Evolutionary conservation across 1,140 invertebrate species (phyloP), one percentile per base, ranked within the genome.

Genomic region (Pseudoatta argentina): DNA sequence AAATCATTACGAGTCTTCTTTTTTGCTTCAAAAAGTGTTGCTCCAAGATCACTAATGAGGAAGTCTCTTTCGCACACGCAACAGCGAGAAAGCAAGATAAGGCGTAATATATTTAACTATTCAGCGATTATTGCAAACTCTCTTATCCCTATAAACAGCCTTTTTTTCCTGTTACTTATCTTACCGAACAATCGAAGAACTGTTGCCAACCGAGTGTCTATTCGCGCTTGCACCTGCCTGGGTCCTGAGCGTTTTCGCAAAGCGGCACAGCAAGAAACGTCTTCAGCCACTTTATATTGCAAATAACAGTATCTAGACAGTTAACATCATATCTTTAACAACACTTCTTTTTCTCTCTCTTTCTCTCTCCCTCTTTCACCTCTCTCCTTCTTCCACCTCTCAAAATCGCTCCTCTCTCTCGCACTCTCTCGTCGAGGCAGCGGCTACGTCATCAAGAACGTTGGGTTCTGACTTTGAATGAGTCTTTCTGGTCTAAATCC

Each of bases 141-240:
- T 59, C 55, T n/a, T 27, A 59, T 75, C 14, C 39, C 27, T 34
- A 44, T 24, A 55, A 2, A 7, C 44, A 51, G 21, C 8, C 21
- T 59, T 51, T 72, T 75, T 75, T 63, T 63, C 24, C 81, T 24
- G 59, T 16, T 64, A 10, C 44, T 44, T 78, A 71, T 85, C 75
- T 55, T 27, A 5, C 16, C 7, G 44, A 78, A 85, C 48, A 76
- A 66, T 85, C 82, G 21, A 18, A 2, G 51, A 66, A 18, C 69
- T 63, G 79, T 83, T 83, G 48, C 69, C 79, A 64, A 83, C 79
- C 57, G 55, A 75, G 24, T 59, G 53, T 34, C 44, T 24, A 78
- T 30, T 61, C 61, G 39, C 39, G 67, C 24, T 10, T 39, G 44
- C 39, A 55, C 34, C 57, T 64, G 59, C 39, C 39, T 10, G 30